Evolutionary conservation across 92 coral and sea anemone species (phyloP), one percentile per base, ranked within the genome.

Genomic region (Bergia puertoricense): DNA sequence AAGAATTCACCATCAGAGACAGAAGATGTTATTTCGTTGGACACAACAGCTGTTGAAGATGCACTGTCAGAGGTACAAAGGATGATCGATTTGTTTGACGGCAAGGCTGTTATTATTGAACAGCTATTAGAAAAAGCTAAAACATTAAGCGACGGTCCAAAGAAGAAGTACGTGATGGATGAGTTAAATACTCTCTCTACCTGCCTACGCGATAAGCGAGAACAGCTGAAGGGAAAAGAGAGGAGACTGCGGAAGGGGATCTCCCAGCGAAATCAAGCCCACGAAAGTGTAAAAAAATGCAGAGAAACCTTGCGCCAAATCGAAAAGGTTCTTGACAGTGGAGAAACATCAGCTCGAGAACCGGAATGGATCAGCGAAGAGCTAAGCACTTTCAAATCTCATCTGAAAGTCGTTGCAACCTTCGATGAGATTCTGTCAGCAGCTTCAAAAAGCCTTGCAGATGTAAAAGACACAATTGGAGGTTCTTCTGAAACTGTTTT

Each of bases 391-490:
- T 16, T 41, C 9, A 84, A 36, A 8, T 69, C 87, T 36, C 43
- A 69, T 22, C 69, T 84, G 9, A 57, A 48, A 68, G 39, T 44
- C 30, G 68, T 84, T 72, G 11, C 67, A 30, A 48, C 45, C 5
- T 22, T 71, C 30, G 79, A 71, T 13, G 66, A 84, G 62, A 16
- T 84, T 45, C 74, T 95, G 8, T 67, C 74, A 57, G 71, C 50
- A 14, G 68, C 91, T 18, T 36, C 88, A 20, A 68, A 89, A 56
- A 91, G 71, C 77, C 86, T 95, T 7, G 93, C 93, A 74, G 82
- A 86, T 48, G 77, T 67, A 8, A 91, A 91, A 89, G 83, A 11
- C 73, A 88, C 83, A 41, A 14, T 75, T 18, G 71, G 51, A 22
- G 76, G 40, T 15, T n/a, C 54, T 84, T 46, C 46, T 2, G 87